Base-by-base conservation (phyloP, 2,888 invertebrate genomes). In the Drosophila mercatorum region DNA sequence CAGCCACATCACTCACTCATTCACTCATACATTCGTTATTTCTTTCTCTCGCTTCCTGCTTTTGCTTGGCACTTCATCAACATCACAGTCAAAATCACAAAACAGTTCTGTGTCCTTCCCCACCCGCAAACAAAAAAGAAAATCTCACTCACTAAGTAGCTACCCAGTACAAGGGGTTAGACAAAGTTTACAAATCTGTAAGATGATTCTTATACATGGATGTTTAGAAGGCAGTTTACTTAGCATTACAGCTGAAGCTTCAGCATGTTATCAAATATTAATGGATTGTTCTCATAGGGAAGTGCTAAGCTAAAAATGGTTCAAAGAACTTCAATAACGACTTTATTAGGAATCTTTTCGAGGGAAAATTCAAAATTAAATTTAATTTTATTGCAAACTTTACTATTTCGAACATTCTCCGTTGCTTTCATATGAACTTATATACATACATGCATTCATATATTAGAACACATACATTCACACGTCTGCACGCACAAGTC, bases 31-130 rank as follows among this genome's bases (percentile, higher is more conserved):
- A 75, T 79, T 78, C 61, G 59, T 59, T 51, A 59, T 59, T 70
- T 62, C 44, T 31, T 43, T 58, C 65, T 41, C 34, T 43, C 31
- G 10, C 17, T 72, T 65, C 73, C 68, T 61, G 63, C 53, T 60
- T 67, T 53, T 61, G 40, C 51, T 22, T 36, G 67, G 75, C 79
- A 78, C 82, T 81, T 79, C 81, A 81, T 59, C 59, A 59, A 59
- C 59, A 59, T 79, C 78, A 81, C 78, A 75, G 68, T 79, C 75
- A 74, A 52, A 79, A 81, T 81, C 78, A 81, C 74, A 78, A 78
- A 78, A 78, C 52, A 62, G 65, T 65, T 64, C 26, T 26, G 53
- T 68, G 78, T 46, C 61, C 60, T 49, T 31, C 28, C 44, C 34
- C 56, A 5, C 56, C 56, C 49, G 17, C 49, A 34, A 51, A 6